These are phyloP conservation scores for Ptychobarbus kaznakovi DNA, from an alignment of 2,797 vertebrate species.

Conservation along the genomic window DNA sequence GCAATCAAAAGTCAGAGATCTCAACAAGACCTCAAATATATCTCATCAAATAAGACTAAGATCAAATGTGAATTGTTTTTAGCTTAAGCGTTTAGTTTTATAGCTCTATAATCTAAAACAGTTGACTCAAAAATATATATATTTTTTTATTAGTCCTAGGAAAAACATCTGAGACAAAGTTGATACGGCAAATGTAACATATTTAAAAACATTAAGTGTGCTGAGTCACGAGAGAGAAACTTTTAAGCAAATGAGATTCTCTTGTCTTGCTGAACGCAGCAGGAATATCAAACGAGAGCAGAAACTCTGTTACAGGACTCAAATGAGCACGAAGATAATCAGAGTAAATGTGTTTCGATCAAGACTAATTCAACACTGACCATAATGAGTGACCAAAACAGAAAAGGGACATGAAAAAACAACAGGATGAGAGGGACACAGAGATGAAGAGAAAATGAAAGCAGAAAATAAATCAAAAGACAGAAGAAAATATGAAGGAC, in stretches of 20 bases:
- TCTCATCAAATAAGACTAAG: no score
- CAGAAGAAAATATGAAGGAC: conserved; percentile 57
- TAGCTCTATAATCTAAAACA: not conserved
- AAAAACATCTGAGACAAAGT: not conserved
- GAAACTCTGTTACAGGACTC: not conserved
- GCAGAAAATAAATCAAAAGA: not conserved
- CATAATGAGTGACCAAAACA: not conserved
- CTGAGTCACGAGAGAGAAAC: not conserved
- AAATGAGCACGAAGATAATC: not conserved
- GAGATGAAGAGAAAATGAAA: not conserved
- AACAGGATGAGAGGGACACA: not conserved
- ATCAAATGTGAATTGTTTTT: no score
- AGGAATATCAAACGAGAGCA: not conserved
- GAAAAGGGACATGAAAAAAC: not conserved
- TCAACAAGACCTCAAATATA: no score
- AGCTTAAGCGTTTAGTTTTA: not conserved
- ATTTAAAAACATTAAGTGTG: not conserved
- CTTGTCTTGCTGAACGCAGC: not conserved
- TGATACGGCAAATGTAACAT: not conserved
- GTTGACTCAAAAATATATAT: no score
- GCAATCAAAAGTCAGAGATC: no score
- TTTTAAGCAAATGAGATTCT: not conserved
- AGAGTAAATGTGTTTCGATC: not conserved
- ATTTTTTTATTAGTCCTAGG: not conserved
- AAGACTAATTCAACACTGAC: not conserved